phyloP scores from a whole-genome alignment of 2,797 vertebrate genomes.

The Sarcoramphus papa region DNA sequence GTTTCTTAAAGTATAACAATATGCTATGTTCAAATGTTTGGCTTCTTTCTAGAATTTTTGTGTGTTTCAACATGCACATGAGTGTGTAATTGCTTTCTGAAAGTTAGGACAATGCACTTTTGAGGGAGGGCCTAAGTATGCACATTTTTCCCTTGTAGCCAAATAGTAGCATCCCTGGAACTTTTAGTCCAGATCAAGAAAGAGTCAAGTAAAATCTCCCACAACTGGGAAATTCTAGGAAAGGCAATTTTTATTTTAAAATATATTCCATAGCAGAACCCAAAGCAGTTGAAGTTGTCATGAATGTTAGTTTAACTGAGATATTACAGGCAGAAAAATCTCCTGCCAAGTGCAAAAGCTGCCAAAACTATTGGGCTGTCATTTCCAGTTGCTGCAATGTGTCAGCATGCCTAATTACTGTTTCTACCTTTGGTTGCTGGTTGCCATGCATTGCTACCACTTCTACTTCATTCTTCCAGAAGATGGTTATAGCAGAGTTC shows the following conservation, averaged over 20 bases:
- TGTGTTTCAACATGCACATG: background rate
- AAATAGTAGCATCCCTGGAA: background rate
- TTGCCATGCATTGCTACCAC: background rate
- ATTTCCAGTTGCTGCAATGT: background rate
- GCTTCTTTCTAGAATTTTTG: background rate
- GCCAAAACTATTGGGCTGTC: background rate
- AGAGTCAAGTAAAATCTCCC: background rate
- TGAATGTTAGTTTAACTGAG: background rate
- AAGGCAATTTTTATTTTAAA: background rate
- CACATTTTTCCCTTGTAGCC: background rate
- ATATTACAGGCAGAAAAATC: background rate
- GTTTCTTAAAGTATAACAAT: background rate
- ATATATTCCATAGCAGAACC: background rate
- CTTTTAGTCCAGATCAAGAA: background rate
- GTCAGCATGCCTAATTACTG: background rate
- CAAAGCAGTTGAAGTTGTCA: background rate
- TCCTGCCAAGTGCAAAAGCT: background rate
- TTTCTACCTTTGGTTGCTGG: background rate
- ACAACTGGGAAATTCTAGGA: background rate
- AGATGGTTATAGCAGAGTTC: background rate
- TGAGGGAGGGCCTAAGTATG: background rate
- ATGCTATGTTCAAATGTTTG: background rate
- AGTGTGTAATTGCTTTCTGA: background rate
- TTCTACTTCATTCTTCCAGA: background rate
- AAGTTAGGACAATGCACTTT: background rate